Evolutionary conservation across 2,888 invertebrate genomes (phyloP).

Genomic region (Drymonia ruficornis): DNA sequence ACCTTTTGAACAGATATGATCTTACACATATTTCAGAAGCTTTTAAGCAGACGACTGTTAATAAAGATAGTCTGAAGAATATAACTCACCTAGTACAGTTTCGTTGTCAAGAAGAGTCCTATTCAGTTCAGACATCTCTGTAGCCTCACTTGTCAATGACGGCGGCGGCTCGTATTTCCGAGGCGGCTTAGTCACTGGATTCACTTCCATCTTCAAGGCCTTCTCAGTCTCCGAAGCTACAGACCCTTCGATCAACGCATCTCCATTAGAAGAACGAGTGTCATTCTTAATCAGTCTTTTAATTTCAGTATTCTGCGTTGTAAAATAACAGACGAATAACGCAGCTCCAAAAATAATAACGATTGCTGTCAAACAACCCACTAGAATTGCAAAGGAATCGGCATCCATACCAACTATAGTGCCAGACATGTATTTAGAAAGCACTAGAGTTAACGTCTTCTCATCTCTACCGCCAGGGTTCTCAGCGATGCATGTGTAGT

Average conservation of each 20-base stretch:
- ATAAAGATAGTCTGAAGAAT: too few relatives aligned
- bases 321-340: constrained; percentile 82
- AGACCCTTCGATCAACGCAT: constrained; percentile 89
- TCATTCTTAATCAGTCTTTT: constrained; percentile 87
- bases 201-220: constrained; percentile 90
- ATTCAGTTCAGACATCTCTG: constrained; percentile 92
- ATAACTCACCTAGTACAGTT: constrained; percentile 87
- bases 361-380: constrained; percentile 76
- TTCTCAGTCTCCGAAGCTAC: constrained; percentile 92
- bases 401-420: constrained; percentile 77
- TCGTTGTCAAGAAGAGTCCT: constrained; percentile 91
- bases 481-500: constrained; percentile 92
- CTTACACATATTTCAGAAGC: too few relatives aligned
- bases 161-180: constrained; percentile 88
- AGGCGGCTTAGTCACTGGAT: constrained; percentile 93
- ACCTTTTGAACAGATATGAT: too few relatives aligned
- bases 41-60: too few relatives aligned
- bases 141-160: constrained; percentile 87
- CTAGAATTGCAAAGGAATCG: constrained; percentile 81
- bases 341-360: constrained; percentile 77
- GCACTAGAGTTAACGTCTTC: constrained; percentile 88
- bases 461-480: constrained; percentile 93
- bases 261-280: constrained; percentile 86
- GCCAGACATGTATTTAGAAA: constrained; percentile 74
- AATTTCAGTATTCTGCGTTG: constrained; percentile 77